Evolutionary conservation across 1,140 invertebrate species (phyloP).

Genomic region (Cydia amplana): DNA sequence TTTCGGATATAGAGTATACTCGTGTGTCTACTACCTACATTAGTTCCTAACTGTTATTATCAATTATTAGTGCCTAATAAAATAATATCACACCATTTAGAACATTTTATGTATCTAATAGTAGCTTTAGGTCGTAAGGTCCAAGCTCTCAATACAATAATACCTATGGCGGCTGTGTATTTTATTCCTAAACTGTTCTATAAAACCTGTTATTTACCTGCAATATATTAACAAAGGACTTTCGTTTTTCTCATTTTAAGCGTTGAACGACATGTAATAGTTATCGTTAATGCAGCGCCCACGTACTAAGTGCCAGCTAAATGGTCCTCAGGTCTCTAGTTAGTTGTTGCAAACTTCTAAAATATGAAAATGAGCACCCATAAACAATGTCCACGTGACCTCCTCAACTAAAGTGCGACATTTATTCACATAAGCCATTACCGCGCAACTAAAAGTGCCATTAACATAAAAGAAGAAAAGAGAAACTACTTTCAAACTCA

Average conservation of each 20-base stretch:
- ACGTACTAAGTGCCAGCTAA: conserved; percentile 16
- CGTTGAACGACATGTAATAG: neutral
- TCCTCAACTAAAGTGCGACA: conserved; percentile 56
- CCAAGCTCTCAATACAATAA: no score
- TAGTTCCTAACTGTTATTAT: no score
- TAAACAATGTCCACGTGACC: conserved; percentile 49
- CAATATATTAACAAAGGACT: neutral
- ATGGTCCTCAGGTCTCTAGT: neutral
- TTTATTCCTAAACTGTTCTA: neutral
- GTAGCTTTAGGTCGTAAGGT: no score
- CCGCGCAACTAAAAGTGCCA: conserved; percentile 68
- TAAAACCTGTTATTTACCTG: neutral
- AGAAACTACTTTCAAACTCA: conserved; percentile 77
- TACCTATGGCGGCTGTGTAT: no score
- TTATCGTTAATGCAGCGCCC: conserved; percentile 14
- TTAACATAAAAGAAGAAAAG: conserved; percentile 75
- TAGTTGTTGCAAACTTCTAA: conserved; percentile 31
- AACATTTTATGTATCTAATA: no score
- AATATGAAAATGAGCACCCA: conserved; percentile 39
- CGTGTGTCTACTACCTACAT: no score
- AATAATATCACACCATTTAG: no score
- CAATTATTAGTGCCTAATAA: no score
- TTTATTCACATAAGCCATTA: conserved; percentile 70
- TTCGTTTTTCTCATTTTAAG: neutral
- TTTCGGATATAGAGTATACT: no score